Conservation (phyloP, 2,797 vertebrate genomes). For the Ctenopoma multispine region DNA sequence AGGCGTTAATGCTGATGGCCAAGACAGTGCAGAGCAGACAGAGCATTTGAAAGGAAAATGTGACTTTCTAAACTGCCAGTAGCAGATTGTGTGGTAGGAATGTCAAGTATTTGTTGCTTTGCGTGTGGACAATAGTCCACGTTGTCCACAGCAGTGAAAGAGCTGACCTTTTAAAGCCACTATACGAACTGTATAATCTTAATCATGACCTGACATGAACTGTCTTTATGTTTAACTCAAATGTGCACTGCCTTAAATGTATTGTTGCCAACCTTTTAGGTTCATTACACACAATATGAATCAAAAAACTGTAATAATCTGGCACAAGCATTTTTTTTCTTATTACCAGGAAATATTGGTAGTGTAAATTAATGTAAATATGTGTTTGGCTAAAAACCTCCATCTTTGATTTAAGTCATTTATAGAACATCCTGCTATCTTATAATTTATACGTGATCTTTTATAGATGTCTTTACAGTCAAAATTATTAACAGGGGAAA, state of each 20-base stretch:
- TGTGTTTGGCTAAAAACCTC: background rate
- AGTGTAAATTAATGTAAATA: too few species aligned
- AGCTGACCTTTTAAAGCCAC: background rate
- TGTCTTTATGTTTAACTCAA: background rate
- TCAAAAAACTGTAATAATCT: background rate
- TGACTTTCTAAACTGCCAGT: conserved; percentile 29
- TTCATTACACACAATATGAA: background rate
- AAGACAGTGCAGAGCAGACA: conserved; percentile 26
- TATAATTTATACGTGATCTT: background rate
- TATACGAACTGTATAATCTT: background rate
- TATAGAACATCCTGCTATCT: background rate
- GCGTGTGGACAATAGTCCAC: background rate
- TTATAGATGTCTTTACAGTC: background rate
- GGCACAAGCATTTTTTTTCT: background rate
- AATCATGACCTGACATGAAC: background rate
- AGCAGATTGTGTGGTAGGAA: conserved; percentile 3
- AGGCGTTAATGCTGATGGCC: conserved; percentile 52
- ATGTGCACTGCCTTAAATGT: too few species aligned
- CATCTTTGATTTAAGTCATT: background rate
- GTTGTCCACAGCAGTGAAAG: background rate
- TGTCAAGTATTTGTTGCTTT: background rate
- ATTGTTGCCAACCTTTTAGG: background rate
- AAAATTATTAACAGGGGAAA: too few species aligned
- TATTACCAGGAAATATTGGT: too few species aligned
- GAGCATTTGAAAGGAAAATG: conserved; percentile 50